Evolutionary conservation across 2,113 vertebrate genomes (phyloP).

Genomic region (Helogale parvula): DNA sequence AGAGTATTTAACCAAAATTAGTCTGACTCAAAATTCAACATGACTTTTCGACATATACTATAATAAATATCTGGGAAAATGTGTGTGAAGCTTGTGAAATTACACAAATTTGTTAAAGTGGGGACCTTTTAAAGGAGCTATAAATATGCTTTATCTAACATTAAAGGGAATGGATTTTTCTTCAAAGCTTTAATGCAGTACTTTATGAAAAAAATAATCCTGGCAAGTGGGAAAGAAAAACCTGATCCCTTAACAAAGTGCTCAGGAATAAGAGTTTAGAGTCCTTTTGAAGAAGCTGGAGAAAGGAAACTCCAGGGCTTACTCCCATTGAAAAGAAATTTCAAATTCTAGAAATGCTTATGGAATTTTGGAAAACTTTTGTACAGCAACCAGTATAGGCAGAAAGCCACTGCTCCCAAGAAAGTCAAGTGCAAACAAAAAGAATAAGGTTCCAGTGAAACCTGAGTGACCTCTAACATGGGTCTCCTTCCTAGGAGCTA

Average conservation of each 20-base stretch:
- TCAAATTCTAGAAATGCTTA: constrained; percentile 20
- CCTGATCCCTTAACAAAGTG: constrained; percentile 54
- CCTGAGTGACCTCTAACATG: neutral
- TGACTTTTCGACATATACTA: neutral
- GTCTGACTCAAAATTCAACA: constrained; percentile 18
- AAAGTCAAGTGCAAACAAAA: constrained; percentile 10
- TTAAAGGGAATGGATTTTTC: constrained; percentile 64
- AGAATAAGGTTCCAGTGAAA: neutral
- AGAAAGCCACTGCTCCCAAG: neutral
- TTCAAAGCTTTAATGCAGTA: constrained; percentile 43
- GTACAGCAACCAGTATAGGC: neutral
- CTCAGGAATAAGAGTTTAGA: constrained; percentile 26
- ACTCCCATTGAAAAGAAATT: constrained; percentile 9
- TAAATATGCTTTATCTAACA: constrained; percentile 75
- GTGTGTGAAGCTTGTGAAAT: constrained; percentile 65
- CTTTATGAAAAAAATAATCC: constrained; percentile 74
- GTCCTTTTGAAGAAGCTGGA: neutral
- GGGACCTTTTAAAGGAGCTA: constrained; percentile 69
- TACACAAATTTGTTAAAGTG: constrained; percentile 58
- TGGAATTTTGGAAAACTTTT: neutral
- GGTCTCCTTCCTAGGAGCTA: neutral
- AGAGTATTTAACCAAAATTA: neutral
- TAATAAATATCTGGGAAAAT: constrained; percentile 46
- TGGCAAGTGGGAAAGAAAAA: constrained; percentile 53
- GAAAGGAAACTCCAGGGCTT: constrained; percentile 35